A percentile compares a stretch with the other conserved stretches of the same genome.
Evolutionary conservation across 2,797 vertebrate genomes (phyloP).

Genomic region (Australoheros facetus): DNA sequence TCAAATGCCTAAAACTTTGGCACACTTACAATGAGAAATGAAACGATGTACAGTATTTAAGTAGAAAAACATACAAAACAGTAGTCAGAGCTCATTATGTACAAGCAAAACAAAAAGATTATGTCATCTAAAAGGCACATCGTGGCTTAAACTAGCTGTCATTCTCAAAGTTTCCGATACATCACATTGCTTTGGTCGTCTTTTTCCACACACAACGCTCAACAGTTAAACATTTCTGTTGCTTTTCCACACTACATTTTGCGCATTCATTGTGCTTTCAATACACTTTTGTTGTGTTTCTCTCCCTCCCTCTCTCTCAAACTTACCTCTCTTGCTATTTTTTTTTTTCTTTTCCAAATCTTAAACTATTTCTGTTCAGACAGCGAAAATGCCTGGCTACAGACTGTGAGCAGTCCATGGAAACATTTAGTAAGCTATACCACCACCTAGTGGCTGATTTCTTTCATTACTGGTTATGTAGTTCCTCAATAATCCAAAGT

Average conservation of each 20-base stretch:
- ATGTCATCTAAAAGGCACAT: slow-evolving; percentile 37
- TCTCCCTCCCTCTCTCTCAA: slow-evolving; percentile 3
- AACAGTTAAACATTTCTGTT: slow-evolving; percentile 12
- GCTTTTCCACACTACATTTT: not conserved
- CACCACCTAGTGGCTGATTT: slow-evolving; percentile 66
- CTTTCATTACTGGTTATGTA: slow-evolving; percentile 27
- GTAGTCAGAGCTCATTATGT: slow-evolving; percentile 59
- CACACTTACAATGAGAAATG: slow-evolving; percentile 4
- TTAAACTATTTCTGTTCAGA: not conserved
- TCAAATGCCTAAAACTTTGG: not conserved
- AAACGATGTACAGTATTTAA: slow-evolving; percentile 11
- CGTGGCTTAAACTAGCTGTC: slow-evolving; percentile 7
- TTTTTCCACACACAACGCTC: not conserved
- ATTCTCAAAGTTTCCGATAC: slow-evolving; percentile 8
- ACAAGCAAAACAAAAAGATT: slow-evolving; percentile 33
- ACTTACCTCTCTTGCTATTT: not conserved
- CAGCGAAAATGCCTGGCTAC: not conserved
- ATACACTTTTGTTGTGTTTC: slow-evolving; percentile 17
- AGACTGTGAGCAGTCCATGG: not conserved
- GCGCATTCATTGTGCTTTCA: not conserved
- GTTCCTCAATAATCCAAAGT: slow-evolving; percentile 5
- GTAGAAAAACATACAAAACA: slow-evolving; percentile 55
- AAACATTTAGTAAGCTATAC: slow-evolving; percentile 48
- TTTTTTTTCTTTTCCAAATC: slow-evolving; percentile 4
- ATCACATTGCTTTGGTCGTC: slow-evolving; percentile 38